phyloP scores from a whole-genome alignment of 2,113 vertebrate genomes.

The Perca flavescens region DNA sequence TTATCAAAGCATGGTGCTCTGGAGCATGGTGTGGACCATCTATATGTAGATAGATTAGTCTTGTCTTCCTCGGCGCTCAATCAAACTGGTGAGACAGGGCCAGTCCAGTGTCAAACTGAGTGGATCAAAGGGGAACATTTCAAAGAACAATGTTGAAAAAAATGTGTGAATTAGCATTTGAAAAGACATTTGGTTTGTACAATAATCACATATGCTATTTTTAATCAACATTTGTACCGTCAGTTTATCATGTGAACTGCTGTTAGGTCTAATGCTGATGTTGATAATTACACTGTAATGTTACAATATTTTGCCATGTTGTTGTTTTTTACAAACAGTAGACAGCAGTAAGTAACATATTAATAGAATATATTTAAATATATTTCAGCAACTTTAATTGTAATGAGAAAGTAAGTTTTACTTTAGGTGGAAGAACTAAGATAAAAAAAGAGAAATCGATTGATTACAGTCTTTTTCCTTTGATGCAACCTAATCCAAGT shows the following conservation, averaged over 20 bases:
- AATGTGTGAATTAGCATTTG: slow-evolving; percentile 40
- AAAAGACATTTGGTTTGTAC: slow-evolving; percentile 42
- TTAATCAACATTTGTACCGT: slow-evolving; percentile 12
- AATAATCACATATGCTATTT: slow-evolving; percentile 20
- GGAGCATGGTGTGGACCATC: slow-evolving; percentile 54
- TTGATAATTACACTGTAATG: neutral
- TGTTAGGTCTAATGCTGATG: neutral
- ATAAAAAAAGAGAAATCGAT: slow-evolving; percentile 59
- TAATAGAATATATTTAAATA: neutral
- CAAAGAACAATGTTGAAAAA: slow-evolving; percentile 50
- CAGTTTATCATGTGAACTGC: slow-evolving; percentile 4
- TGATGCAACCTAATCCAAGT: slow-evolving; percentile 76
- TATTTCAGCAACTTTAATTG: neutral
- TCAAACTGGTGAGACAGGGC: slow-evolving; percentile 64
- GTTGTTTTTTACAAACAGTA: neutral
- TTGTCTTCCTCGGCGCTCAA: slow-evolving; percentile 70
- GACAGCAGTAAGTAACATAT: neutral
- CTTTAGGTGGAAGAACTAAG: slow-evolving; percentile 57
- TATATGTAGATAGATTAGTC: slow-evolving; percentile 71
- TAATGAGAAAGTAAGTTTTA: slow-evolving; percentile 50
- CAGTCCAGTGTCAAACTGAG: slow-evolving; percentile 53
- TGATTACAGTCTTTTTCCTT: slow-evolving; percentile 66
- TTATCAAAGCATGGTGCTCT: slow-evolving; percentile 74
- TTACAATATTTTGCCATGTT: neutral
- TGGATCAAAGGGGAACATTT: slow-evolving; percentile 74